Evolutionary conservation across 2,113 vertebrate species (phyloP).

Genomic region (Anhinga anhinga): DNA sequence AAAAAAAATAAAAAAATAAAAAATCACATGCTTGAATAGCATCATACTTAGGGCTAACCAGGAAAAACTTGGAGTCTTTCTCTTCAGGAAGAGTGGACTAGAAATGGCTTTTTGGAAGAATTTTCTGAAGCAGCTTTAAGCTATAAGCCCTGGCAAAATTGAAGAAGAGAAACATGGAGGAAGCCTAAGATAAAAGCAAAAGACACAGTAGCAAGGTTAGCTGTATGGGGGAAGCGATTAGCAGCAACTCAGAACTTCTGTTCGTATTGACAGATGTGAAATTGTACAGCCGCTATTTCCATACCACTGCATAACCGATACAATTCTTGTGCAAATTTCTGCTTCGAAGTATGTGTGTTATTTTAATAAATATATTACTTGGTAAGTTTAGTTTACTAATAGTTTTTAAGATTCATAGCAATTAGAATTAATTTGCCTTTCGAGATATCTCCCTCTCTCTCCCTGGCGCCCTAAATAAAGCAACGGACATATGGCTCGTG

Average conservation of each 20-base stretch:
- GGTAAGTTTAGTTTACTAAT: background rate
- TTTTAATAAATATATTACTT: conserved; percentile 10
- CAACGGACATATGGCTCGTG: background rate
- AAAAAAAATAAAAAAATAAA: too few relatives aligned
- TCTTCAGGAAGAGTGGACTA: background rate
- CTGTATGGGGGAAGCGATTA: background rate
- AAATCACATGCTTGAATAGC: background rate
- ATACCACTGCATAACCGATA: background rate
- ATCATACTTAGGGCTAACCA: background rate
- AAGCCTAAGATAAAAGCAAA: background rate
- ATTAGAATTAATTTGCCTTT: conserved; percentile 36
- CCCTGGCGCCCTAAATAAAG: background rate
- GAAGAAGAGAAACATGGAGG: background rate
- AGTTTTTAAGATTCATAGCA: background rate
- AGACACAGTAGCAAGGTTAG: background rate
- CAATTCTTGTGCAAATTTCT: background rate
- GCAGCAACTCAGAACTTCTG: background rate
- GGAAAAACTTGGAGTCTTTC: background rate
- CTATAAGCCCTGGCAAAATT: background rate
- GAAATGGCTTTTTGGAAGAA: background rate
- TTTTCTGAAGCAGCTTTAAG: background rate
- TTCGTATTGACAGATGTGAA: background rate
- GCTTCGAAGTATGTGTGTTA: background rate
- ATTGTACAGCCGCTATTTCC: background rate
- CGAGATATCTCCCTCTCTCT: background rate